phyloP scores from a whole-genome alignment of 2,888 invertebrate genomes.

The Serrognathus titanus region DNA sequence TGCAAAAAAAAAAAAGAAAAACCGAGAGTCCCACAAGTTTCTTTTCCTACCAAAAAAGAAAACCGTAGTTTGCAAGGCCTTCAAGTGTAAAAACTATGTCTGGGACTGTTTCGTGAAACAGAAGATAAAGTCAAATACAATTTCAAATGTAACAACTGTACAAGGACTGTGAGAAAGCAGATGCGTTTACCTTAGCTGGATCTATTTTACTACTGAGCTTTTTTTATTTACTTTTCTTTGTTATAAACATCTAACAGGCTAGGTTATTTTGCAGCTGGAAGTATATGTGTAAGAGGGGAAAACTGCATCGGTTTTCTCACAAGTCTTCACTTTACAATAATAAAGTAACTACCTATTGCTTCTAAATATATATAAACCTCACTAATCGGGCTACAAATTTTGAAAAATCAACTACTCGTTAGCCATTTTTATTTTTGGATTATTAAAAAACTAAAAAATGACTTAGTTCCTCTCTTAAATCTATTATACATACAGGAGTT shows the following conservation, averaged over 20 bases:
- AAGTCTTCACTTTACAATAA: not conserved
- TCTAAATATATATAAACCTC: not conserved
- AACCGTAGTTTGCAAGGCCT: too few relatives aligned
- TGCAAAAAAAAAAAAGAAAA: slow-evolving; percentile 11
- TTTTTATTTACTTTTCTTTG: too few relatives aligned
- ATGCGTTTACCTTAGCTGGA: too few relatives aligned
- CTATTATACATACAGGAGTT: slow-evolving; percentile 2
- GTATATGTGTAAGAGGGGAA: not conserved
- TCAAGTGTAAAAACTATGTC: too few relatives aligned
- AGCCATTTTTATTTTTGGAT: slow-evolving; percentile 11
- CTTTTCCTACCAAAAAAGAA: too few relatives aligned
- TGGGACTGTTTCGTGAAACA: too few relatives aligned
- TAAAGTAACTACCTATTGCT: not conserved
- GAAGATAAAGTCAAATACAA: too few relatives aligned
- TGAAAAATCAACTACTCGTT: slow-evolving; percentile 7
- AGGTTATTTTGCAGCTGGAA: not conserved
- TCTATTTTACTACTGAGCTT: too few relatives aligned
- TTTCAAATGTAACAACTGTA: too few relatives aligned
- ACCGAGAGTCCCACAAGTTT: not conserved
- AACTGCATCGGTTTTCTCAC: not conserved
- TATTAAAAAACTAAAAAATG: slow-evolving; percentile 20
- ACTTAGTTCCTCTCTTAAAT: slow-evolving; percentile 13
- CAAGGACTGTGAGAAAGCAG: too few relatives aligned
- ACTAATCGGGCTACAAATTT: not conserved
- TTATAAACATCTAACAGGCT: not conserved